Base-by-base conservation (phyloP, 2,797 vertebrate genomes). In the Apogon hyalosoma region DNA sequence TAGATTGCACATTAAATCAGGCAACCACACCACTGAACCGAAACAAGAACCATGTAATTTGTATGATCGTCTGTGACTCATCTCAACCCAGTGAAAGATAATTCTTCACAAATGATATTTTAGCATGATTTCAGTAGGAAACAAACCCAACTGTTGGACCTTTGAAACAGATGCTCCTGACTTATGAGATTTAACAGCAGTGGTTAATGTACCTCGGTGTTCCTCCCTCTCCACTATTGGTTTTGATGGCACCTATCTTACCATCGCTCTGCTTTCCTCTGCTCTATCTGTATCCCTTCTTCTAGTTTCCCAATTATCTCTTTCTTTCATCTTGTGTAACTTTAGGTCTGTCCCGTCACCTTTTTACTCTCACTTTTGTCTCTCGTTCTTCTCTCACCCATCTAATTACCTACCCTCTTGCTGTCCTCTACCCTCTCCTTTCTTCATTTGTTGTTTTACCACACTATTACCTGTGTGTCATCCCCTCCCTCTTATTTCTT, bases 301-400 rank as follows among this genome's bases (percentile, higher is more conserved):
- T 78, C 45, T 38, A 18, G 46, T 47, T 69, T 79, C 61, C 28
- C 77, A 77, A 86, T 87, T 77, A 84, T 78, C 53, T 60, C 51
- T 54, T 5, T 73, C 82, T 81, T 82, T 84, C 65, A 80, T 88
- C 79, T 63, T 13, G 36, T 59, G 28, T 73, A 68, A 75, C 54
- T 75, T 70, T 68, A 42, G 63, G n/a, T 67, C 50, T 61, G 18
- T 53, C 40, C 50, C 45, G 36, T 69, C 82, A 82, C 71, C 75
- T 80, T 73, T 73, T 77, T 45, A 36, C 58, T 79, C 64, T 76
- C 45, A 15, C 69, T 75, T 77, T 77, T 52, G 70, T 76, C 48
- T 50, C 55, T 46, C 9, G 43, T 67, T 62, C 66, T 54, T 36
- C 58, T 42, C 31, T 68, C 63, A 57, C 57, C 59, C 42, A 16